phyloP scores from a whole-genome alignment of 2,113 vertebrate genomes.

The Macheiramphus alcinus region DNA sequence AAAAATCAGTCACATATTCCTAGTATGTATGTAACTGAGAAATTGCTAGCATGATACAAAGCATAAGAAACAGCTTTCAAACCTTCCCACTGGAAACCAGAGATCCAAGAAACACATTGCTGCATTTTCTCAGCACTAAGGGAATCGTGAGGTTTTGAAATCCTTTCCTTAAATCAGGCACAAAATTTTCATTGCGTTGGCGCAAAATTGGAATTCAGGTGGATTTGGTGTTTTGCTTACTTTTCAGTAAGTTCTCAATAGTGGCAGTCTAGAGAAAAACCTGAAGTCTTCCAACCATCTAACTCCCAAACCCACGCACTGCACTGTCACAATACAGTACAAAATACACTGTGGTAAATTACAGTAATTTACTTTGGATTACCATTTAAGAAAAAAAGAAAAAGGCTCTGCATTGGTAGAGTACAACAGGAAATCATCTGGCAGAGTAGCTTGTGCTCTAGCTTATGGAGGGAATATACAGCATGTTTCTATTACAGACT shows the following conservation, averaged over 20 bases:
- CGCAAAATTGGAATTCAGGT: neutral
- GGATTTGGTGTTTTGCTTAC: neutral
- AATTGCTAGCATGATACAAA: neutral
- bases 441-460: neutral
- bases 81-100: neutral
- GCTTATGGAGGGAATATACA: neutral
- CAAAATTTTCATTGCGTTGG: neutral
- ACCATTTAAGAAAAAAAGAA: neutral
- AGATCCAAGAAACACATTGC: neutral
- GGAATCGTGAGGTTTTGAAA: neutral
- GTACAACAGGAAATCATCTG: constrained; percentile 19
- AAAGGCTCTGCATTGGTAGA: neutral
- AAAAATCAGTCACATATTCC: neutral
- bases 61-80: neutral
- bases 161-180: neutral
- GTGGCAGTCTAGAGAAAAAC: neutral
- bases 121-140: neutral
- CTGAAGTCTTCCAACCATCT: neutral
- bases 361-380: neutral
- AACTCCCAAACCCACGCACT: neutral
- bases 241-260: neutral
- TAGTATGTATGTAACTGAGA: neutral
- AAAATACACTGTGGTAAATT: neutral
- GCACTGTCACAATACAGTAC: neutral
- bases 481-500: constrained; percentile 16